A percentile compares a stretch with the other conserved stretches of the same genome.
Conservation (phyloP, 2,888 invertebrate species). For the Meliscaeva auricollis region DNA sequence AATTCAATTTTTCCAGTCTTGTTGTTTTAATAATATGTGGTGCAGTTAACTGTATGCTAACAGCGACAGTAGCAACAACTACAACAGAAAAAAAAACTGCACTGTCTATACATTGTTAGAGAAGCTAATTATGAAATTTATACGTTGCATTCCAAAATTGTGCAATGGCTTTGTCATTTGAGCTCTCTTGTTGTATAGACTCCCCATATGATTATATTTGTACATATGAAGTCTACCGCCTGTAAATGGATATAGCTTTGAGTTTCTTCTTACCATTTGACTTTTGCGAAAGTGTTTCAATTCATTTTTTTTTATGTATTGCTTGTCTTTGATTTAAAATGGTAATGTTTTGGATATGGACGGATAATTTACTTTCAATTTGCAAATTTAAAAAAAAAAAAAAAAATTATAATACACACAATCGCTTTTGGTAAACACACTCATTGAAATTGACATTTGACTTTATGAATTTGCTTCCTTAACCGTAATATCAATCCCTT, state of each 20-base stretch:
- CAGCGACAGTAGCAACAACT: background rate
- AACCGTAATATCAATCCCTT: constrained; percentile 46
- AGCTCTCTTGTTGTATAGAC: constrained; percentile 40
- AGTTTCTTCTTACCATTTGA: constrained; percentile 45
- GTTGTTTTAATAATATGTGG: constrained; percentile 18
- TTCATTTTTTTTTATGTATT: background rate
- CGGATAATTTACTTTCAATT: constrained; percentile 19
- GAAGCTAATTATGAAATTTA: constrained; percentile 66
- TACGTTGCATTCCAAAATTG: constrained; percentile 61
- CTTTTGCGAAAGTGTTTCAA: constrained; percentile 33
- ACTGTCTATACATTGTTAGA: constrained; percentile 31
- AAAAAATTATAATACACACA: background rate
- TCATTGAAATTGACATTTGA: constrained; percentile 46
- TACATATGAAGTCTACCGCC: constrained; percentile 18
- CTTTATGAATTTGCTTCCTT: constrained; percentile 47
- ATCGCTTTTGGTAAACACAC: constrained; percentile 33
- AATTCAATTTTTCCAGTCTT: background rate
- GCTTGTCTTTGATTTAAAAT: constrained; percentile 9
- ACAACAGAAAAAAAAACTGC: background rate
- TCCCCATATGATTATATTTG: background rate
- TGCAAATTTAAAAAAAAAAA: constrained; percentile 21
- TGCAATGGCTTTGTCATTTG: constrained; percentile 72
- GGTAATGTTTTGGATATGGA: constrained; percentile 26
- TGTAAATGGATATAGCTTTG: constrained; percentile 49
- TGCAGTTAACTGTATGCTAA: constrained; percentile 19